Conservation (phyloP, 2,888 invertebrate species). For the Colostygia pectinataria region DNA sequence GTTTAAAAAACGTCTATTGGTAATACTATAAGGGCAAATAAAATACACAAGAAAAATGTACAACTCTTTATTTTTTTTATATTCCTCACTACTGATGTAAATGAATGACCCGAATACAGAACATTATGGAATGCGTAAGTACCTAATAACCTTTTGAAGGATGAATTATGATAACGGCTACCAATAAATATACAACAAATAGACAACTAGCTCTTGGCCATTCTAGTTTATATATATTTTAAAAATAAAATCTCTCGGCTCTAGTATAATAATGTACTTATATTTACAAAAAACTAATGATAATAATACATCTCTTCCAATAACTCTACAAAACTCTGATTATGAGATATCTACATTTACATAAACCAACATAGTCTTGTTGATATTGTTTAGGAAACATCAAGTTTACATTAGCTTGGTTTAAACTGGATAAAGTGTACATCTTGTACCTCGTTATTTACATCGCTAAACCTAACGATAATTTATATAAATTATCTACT, state of each 20-base stretch:
- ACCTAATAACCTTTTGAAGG: conserved; percentile 46
- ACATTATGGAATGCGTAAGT: conserved; percentile 67
- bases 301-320: conserved; percentile 52
- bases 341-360: conserved; percentile 21
- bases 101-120: conserved; percentile 52
- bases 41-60: conserved; percentile 1
- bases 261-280: conserved; percentile 47
- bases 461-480: conserved; percentile 37
- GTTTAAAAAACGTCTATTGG: too few relatives aligned
- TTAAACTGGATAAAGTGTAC: conserved; percentile 55
- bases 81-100: conserved; percentile 54
- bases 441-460: conserved; percentile 58
- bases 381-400: conserved; percentile 19
- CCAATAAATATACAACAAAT: conserved; percentile 41
- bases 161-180: conserved; percentile 36
- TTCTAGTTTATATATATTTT: conserved; percentile 39
- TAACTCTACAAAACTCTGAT: conserved; percentile 27
- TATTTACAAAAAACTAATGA: conserved; percentile 63
- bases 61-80: conserved; percentile 46
- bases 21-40: not conserved
- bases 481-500: conserved; percentile 26
- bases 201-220: conserved; percentile 36
- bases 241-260: conserved; percentile 55
- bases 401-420: conserved; percentile 12
- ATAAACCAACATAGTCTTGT: conserved; percentile 12